Base-by-base conservation (phyloP, 2,888 invertebrate genomes). In the Nesidiocoris tenuis region DNA sequence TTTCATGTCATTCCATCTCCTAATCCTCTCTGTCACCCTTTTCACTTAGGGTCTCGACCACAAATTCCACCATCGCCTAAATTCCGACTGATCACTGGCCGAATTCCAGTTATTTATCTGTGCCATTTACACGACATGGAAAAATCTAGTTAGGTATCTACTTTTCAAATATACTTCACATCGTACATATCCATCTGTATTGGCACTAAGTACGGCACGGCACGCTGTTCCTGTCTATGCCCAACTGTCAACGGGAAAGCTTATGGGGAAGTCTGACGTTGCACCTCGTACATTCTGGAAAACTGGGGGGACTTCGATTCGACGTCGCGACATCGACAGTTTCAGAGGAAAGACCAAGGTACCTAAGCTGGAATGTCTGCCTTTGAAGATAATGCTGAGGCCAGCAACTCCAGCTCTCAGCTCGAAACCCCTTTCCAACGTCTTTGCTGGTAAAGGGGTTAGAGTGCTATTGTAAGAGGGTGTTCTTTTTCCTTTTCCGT, bases 301-400 rank as follows among this genome's bases (percentile, higher is more conserved):
- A 3, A 39, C 39, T 7, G 39, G 12, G 39, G 12, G 12, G 12
- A 12, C 39, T 39, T 39, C 39, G 12, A 12, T 39, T 39, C 39
- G 39, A 39, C 39, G 39, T 39, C 39, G 54, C 72, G 61, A 61
- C 61, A 72, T 72, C 72, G 72, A 63, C 72, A 72, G 61, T 61
- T 72, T 61, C 22, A 59, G 39, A 39, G 61, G 61, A 72, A 72
- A 72, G 72, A 63, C 72, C 63, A 61, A 72, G 72, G 72, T 72
- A n/a, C n/a, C n/a, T n/a, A 63, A 39, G 22, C 39, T 39, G 22
- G 63, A 63, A 72, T 61, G 70, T 70, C 56, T 16, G 72, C 61
- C 72, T 72, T 72, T 72, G 72, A 72, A 63, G 63, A 63, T 63
- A 72, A 61, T 72, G 72, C 72, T 72, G 72, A 72, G 72, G 61